Evolutionary conservation across 2,888 invertebrate genomes (phyloP).

Genomic region (Coleophora flavipennella): DNA sequence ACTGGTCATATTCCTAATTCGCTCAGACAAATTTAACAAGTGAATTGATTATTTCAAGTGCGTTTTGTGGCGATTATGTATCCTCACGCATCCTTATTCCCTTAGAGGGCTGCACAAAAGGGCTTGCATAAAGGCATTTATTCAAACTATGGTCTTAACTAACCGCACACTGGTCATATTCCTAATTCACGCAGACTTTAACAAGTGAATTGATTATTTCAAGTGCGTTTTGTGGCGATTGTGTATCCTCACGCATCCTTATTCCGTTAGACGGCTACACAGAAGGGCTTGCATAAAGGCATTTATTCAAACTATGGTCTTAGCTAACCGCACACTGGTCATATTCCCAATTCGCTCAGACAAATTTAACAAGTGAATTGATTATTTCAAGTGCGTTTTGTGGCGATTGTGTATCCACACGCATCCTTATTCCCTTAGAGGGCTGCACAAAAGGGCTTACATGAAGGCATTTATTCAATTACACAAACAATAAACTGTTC

Average conservation of each 20-base stretch:
- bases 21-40: constrained; percentile 17
- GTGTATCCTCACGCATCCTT: constrained; percentile 27
- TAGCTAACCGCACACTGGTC: constrained; percentile 17
- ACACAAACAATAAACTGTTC: constrained; percentile 56
- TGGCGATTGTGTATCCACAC: constrained; percentile 22
- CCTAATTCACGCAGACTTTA: constrained; percentile 18
- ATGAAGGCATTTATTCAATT: constrained; percentile 67
- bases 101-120: constrained; percentile 28
- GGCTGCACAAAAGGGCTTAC: constrained; percentile 34
- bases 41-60: constrained; percentile 27
- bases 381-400: constrained; percentile 23
- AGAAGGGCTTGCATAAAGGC: constrained; percentile 44
- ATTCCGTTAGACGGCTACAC: constrained; percentile 18
- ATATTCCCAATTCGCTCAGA: constrained; percentile 16
- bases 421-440: constrained; percentile 21
- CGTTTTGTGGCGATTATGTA: constrained; percentile 16
- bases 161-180: constrained; percentile 18
- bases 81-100: constrained; percentile 27
- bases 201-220: constrained; percentile 27
- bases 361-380: constrained; percentile 22
- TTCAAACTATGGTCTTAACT: no score
- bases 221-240: constrained; percentile 17
- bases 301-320: no score
- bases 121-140: constrained; percentile 52
- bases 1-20: constrained; percentile 20